Percentiles rank a stretch among this genome's conserved stretches.
Evolutionary conservation across 2,797 vertebrate genomes (phyloP).

Genomic region (Protosalanx chinensis): DNA sequence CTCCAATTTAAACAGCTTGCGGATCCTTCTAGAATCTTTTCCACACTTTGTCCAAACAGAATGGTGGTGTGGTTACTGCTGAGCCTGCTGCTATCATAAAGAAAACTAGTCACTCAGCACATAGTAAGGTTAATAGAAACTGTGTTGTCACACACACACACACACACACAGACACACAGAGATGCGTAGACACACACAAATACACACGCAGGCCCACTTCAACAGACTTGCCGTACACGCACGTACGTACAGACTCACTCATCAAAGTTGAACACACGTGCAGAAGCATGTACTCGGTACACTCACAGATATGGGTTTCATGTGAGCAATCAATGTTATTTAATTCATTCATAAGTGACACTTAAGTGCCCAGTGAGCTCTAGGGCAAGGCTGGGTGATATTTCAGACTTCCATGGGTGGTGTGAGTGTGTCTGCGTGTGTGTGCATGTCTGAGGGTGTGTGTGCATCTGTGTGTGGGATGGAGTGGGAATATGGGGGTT

Average conservation of each 20-base stretch:
- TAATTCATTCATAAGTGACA: slow-evolving; percentile 18
- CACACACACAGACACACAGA: background rate
- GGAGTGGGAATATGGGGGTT: background rate
- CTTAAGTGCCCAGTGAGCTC: slow-evolving; percentile 33
- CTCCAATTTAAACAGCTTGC: background rate
- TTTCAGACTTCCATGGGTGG: slow-evolving; percentile 21
- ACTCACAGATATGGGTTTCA: slow-evolving; percentile 6
- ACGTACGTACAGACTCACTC: background rate
- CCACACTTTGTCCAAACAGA: background rate
- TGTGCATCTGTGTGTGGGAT: slow-evolving; percentile 22
- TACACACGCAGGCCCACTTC: slow-evolving; percentile 3
- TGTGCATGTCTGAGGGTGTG: slow-evolving; percentile 16
- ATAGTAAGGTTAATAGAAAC: slow-evolving; percentile 5
- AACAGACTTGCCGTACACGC: background rate
- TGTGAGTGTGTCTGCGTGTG: slow-evolving; percentile 24
- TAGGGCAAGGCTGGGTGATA: slow-evolving; percentile 24
- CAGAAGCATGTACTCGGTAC: background rate
- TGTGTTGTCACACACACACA: background rate
- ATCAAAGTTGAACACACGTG: background rate
- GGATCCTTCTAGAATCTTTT: background rate
- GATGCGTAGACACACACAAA: background rate
- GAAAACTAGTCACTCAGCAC: slow-evolving; percentile 7
- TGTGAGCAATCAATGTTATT: slow-evolving; percentile 15
- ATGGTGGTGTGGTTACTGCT: slow-evolving; percentile 6
- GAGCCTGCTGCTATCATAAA: slow-evolving; percentile 15